A percentile compares a stretch with the other conserved stretches of the same genome.
phyloP scores from a whole-genome alignment of 2,113 vertebrate species.

The Pangasianodon gigas region DNA sequence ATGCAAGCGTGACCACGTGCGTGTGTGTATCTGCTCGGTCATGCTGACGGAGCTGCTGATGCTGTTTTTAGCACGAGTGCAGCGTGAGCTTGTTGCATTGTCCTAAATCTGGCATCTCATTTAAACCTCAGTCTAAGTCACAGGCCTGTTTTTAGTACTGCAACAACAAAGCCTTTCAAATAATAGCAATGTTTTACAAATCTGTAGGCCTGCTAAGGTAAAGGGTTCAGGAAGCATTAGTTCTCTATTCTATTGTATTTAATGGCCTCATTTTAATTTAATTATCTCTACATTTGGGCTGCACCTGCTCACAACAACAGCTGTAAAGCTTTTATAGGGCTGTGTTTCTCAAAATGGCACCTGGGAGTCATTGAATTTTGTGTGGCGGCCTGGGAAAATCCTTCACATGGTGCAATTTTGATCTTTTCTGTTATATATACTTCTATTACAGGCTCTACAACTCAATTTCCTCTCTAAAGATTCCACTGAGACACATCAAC shows the following conservation, averaged over 20 bases:
- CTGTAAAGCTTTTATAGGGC: neutral
- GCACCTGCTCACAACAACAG: neutral
- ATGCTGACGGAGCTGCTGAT: constrained; percentile 9
- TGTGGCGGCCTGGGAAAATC: neutral
- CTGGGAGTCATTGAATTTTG: neutral
- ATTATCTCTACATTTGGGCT: neutral
- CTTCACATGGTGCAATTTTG: neutral
- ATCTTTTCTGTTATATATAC: neutral
- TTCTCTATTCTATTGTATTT: neutral
- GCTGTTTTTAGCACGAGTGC: constrained; percentile 23
- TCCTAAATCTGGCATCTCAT: constrained; percentile 17
- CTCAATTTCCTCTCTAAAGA: neutral
- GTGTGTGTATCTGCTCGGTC: constrained; percentile 2
- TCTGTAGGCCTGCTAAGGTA: neutral
- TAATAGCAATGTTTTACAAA: neutral
- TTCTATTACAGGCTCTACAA: neutral
- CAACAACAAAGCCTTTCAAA: neutral
- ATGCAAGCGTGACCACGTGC: constrained; percentile 36
- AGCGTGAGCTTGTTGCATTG: neutral
- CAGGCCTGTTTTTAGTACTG: constrained; percentile 3
- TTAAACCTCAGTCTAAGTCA: constrained; percentile 12
- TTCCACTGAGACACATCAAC: no score
- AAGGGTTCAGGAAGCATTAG: neutral
- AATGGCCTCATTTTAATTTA: neutral
- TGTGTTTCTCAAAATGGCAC: neutral